A percentile compares a stretch with the other conserved stretches of the same genome.
Evolutionary conservation across 1,140 invertebrate genomes (phyloP).

Genomic region (Ptiloglossa arizonensis): DNA sequence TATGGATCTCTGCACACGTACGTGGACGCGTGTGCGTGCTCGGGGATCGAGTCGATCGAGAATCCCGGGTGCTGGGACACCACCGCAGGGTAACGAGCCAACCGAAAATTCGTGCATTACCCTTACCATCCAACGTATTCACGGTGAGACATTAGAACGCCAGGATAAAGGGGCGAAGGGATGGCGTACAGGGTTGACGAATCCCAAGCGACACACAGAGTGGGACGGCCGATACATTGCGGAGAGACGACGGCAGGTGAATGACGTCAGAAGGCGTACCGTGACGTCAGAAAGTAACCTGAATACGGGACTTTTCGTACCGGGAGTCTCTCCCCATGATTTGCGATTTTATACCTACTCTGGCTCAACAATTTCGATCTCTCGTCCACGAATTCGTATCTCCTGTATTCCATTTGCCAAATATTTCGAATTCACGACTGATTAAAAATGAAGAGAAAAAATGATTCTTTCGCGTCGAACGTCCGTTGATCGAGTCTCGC

Average conservation of each 20-base stretch:
- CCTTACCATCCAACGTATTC: not conserved
- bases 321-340: not conserved
- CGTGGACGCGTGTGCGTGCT: not conserved
- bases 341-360: not conserved
- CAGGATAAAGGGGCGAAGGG: not conserved
- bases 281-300: constrained; percentile 71
- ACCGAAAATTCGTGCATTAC: not conserved
- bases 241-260: constrained; percentile 61
- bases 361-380: no score
- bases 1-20: not conserved
- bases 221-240: constrained; percentile 52
- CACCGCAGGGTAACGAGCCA: constrained; percentile 19
- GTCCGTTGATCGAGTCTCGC: no score
- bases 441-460: no score
- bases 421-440: no score
- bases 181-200: constrained; percentile 32
- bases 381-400: no score
- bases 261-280: constrained; percentile 69
- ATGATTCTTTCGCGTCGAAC: no score
- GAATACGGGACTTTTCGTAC: constrained; percentile 33
- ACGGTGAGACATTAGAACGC: not conserved
- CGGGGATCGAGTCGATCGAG: constrained; percentile 10
- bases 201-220: constrained; percentile 33
- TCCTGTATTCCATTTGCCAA: no score
- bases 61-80: not conserved